Evolutionary conservation across 2,888 invertebrate genomes (phyloP).

Genomic region (Mallateleia sp.): DNA sequence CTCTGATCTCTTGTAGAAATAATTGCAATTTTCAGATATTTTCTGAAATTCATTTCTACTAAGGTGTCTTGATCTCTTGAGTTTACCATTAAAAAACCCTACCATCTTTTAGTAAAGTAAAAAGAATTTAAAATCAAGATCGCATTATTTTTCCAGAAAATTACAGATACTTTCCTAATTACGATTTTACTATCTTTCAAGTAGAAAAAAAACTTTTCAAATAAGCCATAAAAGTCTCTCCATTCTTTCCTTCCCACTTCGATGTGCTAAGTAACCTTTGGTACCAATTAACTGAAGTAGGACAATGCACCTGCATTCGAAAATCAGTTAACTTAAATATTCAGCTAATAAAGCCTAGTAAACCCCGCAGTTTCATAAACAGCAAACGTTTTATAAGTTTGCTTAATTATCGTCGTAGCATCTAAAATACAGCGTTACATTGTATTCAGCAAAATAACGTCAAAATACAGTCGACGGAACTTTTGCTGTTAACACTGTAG

Average conservation of each 20-base stretch:
- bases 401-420: conserved; percentile 30
- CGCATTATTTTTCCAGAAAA: no score
- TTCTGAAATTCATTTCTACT: no score
- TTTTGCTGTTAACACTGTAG: conserved; percentile 48
- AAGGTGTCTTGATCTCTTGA: no score
- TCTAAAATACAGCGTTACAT: conserved; percentile 7
- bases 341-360: conserved; percentile 45
- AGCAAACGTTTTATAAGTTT: conserved; percentile 45
- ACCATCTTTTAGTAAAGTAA: no score
- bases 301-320: neutral
- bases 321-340: conserved; percentile 45
- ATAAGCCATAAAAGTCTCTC: conserved; percentile 1
- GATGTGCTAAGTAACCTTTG: conserved; percentile 5
- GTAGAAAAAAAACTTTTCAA: conserved; percentile 16
- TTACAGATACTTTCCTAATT: no score
- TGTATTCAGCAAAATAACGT: conserved; percentile 42
- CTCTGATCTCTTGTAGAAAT: no score
- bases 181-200: no score
- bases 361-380: conserved; percentile 27
- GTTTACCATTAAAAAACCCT: no score
- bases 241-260: neutral
- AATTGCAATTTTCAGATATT: no score
- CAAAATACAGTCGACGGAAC: conserved; percentile 16
- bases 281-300: conserved; percentile 27
- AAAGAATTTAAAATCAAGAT: no score